Conservation (phyloP, 2,113 vertebrate genomes). For the Rhinoderma darwinii region DNA sequence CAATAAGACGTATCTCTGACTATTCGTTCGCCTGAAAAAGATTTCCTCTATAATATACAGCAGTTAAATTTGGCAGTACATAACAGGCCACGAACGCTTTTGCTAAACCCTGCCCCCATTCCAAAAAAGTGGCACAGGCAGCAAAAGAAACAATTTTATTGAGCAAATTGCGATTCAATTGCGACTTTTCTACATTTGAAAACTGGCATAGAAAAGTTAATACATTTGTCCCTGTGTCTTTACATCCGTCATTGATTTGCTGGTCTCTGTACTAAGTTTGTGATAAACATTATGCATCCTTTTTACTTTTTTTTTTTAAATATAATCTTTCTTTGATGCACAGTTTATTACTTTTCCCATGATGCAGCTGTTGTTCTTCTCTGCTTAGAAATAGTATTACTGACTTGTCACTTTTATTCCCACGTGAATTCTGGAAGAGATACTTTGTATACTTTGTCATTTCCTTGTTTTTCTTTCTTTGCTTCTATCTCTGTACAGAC, state of each 20-base stretch:
- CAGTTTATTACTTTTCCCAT: not conserved
- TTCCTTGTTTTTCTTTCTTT: not conserved
- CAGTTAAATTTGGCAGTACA: too few relatives aligned
- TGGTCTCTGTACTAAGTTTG: not conserved
- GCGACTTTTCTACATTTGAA: too few relatives aligned
- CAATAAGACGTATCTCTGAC: too few relatives aligned
- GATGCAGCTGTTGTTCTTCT: conserved; percentile 4
- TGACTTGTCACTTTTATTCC: not conserved
- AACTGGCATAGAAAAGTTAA: too few relatives aligned
- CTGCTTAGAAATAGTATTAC: conserved; percentile 2
- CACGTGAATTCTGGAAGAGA: not conserved
- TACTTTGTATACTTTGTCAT: not conserved
- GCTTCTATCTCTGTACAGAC: not conserved
- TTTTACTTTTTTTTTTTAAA: not conserved
- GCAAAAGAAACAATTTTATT: too few relatives aligned
- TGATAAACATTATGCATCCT: not conserved
- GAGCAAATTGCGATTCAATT: too few relatives aligned
- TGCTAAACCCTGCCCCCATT: too few relatives aligned
- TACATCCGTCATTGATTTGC: not conserved
- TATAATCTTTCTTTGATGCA: not conserved
- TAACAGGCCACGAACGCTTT: too few relatives aligned
- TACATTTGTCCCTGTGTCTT: too few relatives aligned
- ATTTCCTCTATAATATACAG: too few relatives aligned
- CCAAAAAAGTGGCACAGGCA: too few relatives aligned
- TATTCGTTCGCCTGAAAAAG: too few relatives aligned